A percentile compares a stretch with the other conserved stretches of the same genome.
These are phyloP conservation scores for Conus betulinus DNA, from an alignment of 1,140 invertebrate species.

Conservation along the genomic window DNA sequence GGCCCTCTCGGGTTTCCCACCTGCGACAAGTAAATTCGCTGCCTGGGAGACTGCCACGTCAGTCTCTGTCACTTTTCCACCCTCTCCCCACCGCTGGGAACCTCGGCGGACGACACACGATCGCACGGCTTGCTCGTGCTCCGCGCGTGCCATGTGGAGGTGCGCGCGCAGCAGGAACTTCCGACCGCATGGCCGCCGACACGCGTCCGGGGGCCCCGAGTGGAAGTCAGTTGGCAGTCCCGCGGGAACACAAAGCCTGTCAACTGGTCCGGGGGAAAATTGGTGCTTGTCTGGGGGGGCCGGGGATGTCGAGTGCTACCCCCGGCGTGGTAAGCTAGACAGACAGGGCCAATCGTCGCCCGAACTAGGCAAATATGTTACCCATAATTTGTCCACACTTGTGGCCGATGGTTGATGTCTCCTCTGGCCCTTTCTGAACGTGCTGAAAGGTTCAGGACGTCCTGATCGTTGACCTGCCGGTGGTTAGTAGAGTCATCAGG, in stretches of 20 bases:
- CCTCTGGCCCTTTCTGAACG: not conserved
- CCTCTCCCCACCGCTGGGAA: not conserved
- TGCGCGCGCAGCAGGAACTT: constrained; percentile 25
- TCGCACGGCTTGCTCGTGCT: constrained; percentile 9
- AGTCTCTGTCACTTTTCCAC: constrained; percentile 22
- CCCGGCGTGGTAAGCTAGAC: not conserved
- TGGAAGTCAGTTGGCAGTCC: not conserved
- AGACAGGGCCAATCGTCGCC: not conserved
- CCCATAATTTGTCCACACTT: not conserved
- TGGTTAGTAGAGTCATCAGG: not conserved
- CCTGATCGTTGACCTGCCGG: not conserved
- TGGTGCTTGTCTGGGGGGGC: constrained; percentile 10
- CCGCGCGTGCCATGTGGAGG: constrained; percentile 12
- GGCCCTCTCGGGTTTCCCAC: constrained; percentile 19
- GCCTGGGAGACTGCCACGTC: constrained; percentile 25
- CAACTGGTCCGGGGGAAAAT: constrained; percentile 9
- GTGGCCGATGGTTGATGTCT: not conserved
- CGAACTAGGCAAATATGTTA: not conserved
- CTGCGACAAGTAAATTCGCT: constrained; percentile 24
- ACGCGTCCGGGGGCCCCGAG: not conserved
- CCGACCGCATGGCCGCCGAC: constrained; percentile 9
- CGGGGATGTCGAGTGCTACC: not conserved
- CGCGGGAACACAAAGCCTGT: constrained; percentile 11
- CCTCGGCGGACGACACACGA: not conserved
- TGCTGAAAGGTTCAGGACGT: not conserved